These are phyloP conservation scores for Benthosema pterotum DNA, from an alignment of 2,797 vertebrate genomes.

Conservation along the genomic window DNA sequence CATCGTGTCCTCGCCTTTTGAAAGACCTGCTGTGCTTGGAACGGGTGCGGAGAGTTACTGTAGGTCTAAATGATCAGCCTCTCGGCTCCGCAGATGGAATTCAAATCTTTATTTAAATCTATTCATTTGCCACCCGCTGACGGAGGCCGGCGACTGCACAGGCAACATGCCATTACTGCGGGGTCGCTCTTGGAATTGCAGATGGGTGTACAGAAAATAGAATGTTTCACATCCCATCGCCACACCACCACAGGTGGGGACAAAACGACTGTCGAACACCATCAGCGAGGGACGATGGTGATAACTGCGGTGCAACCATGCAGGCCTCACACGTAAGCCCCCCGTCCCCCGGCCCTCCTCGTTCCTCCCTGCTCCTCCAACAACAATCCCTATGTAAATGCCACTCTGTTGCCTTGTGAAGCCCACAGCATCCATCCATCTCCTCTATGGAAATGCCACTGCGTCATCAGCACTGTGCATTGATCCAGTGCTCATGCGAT, in stretches of 20 bases:
- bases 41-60: constrained; percentile 16
- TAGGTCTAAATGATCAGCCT: constrained; percentile 43
- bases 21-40: constrained; percentile 36
- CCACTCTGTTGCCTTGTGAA: constrained; percentile 58
- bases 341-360: constrained; percentile 13
- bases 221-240: constrained; percentile 54
- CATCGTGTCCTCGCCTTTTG: constrained; percentile 58
- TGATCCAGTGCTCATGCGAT: constrained; percentile 47
- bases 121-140: constrained; percentile 56
- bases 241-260: constrained; percentile 55
- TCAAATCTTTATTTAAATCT: constrained; percentile 64
- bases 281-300: constrained; percentile 47
- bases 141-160: constrained; percentile 18
- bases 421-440: constrained; percentile 64
- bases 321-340: neutral
- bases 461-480: constrained; percentile 56
- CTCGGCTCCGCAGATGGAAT: constrained; percentile 34
- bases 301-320: constrained; percentile 39
- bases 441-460: constrained; percentile 70
- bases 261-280: constrained; percentile 62
- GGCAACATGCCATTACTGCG: constrained; percentile 64
- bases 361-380: constrained; percentile 23
- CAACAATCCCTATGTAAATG: constrained; percentile 70
- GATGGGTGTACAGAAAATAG: constrained; percentile 56
- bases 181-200: constrained; percentile 48